Base-by-base conservation (phyloP, 2,888 invertebrate species). In the Microchrysa polita region DNA sequence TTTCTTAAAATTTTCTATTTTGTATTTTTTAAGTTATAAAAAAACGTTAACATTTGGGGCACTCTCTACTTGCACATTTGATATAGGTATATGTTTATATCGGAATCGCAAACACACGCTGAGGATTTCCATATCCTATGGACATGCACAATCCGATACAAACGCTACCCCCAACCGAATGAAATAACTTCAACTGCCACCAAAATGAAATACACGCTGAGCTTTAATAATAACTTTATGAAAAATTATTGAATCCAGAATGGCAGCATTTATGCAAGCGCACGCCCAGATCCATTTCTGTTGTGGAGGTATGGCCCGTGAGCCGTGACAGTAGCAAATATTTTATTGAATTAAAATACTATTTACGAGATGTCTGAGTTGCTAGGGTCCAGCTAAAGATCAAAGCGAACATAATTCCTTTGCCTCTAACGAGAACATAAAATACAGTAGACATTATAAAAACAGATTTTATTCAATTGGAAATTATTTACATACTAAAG, bases 311-410 rank as follows among this genome's bases (percentile, higher is more conserved):
- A 53, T 69, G 55, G 14, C 16, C n/a, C n/a, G n/a, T n/a, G n/a
- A n/a, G n/a, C n/a, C 69, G 57, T 55, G 69, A 69, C 69, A 69
- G 69, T 57, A 69, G 69, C 69, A 40, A 69, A 69, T 69, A 69
- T 69, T 69, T 69, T 57, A 69, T 69, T 69, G 69, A 69, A 69
- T 69, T 69, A 69, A 69, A 42, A 40, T 40, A 16, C 57, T 69
- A 34, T 69, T 69, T 69, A 69, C 22, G 34, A 65, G 16, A 7
- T 14, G 22, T 16, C 69, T 57, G 55, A 55, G 40, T 55, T 20
- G n/a, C n/a, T 34, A 55, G 53, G 16, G 69, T 57, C 10, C 42
- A 69, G 69, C 40, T 40, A 69, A 69, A 69, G 69, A 69, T 69
- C 69, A 69, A 69, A 69, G 69, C 27, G 2, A 53, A 69, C 34